A percentile compares a stretch with the other conserved stretches of the same genome.
Conservation (phyloP, 2,113 vertebrate genomes). For the Osmerus mordax region DNA sequence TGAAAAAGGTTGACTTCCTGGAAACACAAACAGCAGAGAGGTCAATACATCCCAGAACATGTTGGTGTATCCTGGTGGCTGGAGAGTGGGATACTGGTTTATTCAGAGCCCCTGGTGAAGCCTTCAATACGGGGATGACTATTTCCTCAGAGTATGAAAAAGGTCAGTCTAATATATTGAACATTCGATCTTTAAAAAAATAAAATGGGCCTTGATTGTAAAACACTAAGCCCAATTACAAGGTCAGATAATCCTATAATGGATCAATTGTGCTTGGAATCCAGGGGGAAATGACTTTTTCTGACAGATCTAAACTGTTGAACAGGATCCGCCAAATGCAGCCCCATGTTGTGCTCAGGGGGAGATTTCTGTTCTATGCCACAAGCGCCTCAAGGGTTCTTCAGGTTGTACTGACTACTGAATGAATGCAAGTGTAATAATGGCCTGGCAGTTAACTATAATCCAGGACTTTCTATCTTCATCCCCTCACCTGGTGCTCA, state of each 20-base stretch:
- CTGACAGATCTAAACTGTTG: slow-evolving; percentile 39
- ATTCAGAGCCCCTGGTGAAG: slow-evolving; percentile 30
- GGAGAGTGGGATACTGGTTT: slow-evolving; percentile 29
- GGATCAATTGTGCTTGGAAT: slow-evolving; percentile 53
- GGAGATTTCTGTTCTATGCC: slow-evolving; percentile 52
- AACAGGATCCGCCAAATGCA: slow-evolving; percentile 37
- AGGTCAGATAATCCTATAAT: slow-evolving; percentile 66
- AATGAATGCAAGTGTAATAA: slow-evolving; percentile 59
- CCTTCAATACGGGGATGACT: slow-evolving; percentile 25
- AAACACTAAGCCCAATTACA: slow-evolving; percentile 51
- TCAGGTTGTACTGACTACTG: slow-evolving; percentile 61
- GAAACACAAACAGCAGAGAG: slow-evolving; percentile 66
- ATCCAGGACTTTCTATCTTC: slow-evolving; percentile 61
- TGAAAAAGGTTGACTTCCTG: slow-evolving; percentile 96
- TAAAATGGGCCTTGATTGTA: slow-evolving; percentile 25
- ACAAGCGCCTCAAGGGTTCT: slow-evolving; percentile 61
- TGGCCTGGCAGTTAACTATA: slow-evolving; percentile 55
- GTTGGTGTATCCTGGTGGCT: slow-evolving; percentile 22
- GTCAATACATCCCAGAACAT: slow-evolving; percentile 47
- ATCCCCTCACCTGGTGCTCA: slow-evolving; percentile 52
- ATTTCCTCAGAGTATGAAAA: slow-evolving; percentile 22
- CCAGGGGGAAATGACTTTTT: slow-evolving; percentile 48
- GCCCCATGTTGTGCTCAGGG: slow-evolving; percentile 58
- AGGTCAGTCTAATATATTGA: slow-evolving; percentile 28
- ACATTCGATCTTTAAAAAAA: slow-evolving; percentile 40